These are phyloP conservation scores for Micromesistius poutassou DNA, from an alignment of 2,797 vertebrate genomes.

Conservation along the genomic window DNA sequence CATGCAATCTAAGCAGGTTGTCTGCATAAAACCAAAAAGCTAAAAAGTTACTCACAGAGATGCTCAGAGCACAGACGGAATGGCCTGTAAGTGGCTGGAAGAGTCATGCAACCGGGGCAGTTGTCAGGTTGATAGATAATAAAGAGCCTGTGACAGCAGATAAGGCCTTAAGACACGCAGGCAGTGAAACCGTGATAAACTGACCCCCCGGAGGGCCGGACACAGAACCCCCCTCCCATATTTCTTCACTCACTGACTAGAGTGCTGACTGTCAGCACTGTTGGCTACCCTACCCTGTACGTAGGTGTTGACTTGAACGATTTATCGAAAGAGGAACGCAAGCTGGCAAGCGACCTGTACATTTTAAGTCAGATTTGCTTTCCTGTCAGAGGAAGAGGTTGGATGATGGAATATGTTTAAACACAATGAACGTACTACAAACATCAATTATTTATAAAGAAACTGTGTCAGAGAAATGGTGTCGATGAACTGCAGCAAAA, in stretches of 20 bases:
- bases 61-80: not conserved
- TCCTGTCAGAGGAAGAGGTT: not conserved
- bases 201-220: too few species aligned
- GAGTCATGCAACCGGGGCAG: not conserved
- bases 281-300: not conserved
- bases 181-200: conserved; percentile 16
- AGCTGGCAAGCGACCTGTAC: not conserved
- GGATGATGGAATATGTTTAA: not conserved
- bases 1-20: not conserved
- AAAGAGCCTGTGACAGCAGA: conserved; percentile 8
- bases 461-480: not conserved
- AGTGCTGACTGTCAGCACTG: not conserved
- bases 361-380: not conserved
- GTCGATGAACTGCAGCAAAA: not conserved
- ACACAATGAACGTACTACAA: not conserved
- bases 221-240: too few species aligned
- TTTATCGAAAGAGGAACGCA: not conserved
- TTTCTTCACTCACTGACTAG: too few species aligned
- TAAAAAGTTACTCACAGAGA: not conserved
- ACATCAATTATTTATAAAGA: not conserved
- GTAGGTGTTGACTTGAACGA: not conserved
- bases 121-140: conserved; percentile 20
- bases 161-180: not conserved
- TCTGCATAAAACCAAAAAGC: not conserved
- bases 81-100: not conserved